Evolutionary conservation across 1,140 invertebrate species (phyloP).

Genomic region (Bursaphelenchus mucronatus): DNA sequence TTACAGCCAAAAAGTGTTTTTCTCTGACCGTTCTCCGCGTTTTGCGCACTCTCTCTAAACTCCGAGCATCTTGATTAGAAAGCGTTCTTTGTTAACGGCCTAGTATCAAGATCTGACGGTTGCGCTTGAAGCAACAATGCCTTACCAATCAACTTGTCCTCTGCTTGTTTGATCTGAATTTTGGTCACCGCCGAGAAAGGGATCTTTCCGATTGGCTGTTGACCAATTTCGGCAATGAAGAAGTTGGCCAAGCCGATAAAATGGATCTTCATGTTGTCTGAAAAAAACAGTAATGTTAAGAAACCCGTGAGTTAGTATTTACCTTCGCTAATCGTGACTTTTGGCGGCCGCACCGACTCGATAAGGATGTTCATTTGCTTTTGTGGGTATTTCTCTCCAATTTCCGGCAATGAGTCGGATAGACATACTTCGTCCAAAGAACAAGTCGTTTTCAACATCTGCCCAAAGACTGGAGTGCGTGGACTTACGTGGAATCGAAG

Average conservation of each 20-base stretch:
- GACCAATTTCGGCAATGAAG: slow-evolving; percentile 23
- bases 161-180: background rate
- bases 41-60: too few species aligned
- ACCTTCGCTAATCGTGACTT: slow-evolving; percentile 39
- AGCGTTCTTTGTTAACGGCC: too few species aligned
- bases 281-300: background rate
- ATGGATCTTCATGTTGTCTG: slow-evolving; percentile 21
- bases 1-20: too few species aligned
- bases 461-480: slow-evolving; percentile 44
- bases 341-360: slow-evolving; percentile 37
- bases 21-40: too few species aligned
- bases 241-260: slow-evolving; percentile 41
- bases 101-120: too few species aligned
- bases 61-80: too few species aligned
- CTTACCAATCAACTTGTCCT: background rate
- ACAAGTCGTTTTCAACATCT: slow-evolving; percentile 36
- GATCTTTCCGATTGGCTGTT: slow-evolving; percentile 40
- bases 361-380: slow-evolving; percentile 37
- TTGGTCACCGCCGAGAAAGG: slow-evolving; percentile 31
- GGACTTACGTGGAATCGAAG: slow-evolving; percentile 28
- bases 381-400: slow-evolving; percentile 42
- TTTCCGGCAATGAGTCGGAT: slow-evolving; percentile 43
- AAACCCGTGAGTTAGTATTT: slow-evolving; percentile 3
- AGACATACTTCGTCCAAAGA: slow-evolving; percentile 42
- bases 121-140: too few species aligned